Base-by-base conservation (phyloP, 2,113 vertebrate genomes). In the Lepus timidus region DNA sequence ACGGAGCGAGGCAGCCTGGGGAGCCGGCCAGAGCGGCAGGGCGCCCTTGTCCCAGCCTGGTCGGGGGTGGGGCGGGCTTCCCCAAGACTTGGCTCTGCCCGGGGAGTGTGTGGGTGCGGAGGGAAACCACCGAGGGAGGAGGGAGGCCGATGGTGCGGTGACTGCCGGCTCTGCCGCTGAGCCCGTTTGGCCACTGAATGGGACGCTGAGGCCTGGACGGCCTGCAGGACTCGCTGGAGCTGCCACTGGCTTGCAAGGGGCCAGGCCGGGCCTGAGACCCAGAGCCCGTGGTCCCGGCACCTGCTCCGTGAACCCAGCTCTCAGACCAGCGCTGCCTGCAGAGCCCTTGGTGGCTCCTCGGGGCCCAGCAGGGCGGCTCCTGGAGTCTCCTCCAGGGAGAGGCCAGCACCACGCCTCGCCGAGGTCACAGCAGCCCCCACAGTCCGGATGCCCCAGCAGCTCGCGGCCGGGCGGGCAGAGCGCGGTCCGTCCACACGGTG, bases 211-310 rank as follows among this genome's bases (percentile, higher is more conserved):
- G 13, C 22, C 29, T 4, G 3, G 27, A 23, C 27, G 70, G 17
- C 3, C 3, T 9, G 5, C 4, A 10, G n/a, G n/a, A 51, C 20
- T 29, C 6, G 3, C 27, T 14, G 4, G 17, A 71, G 13, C 22
- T 2, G 17, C 33, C 31, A 27, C 12, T 27, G 0, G 0, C 52
- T 33, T 3, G 2, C 0, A 2, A 29, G 2, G 0, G 29, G 33
- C 51, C 49, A 65, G 2, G 88, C 11, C 9, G 22, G 65, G 49
- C 6, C 29, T 61, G 74, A 27, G 3, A 7, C 44, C 2, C 36
- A 22, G 58, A 80, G 19, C 33, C 4, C 22, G 17, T 17, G 85
- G 22, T 55, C 62, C 9, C 16, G 36, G 68, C 20, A 7, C 44
- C 44, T 44, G 44, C 44, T 44, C 44, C 6, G 44, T 44, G 44